Evolutionary conservation across 1,140 invertebrate species (phyloP), one percentile per base, ranked within the genome.

Genomic region (Drosophila parabipectinata): DNA sequence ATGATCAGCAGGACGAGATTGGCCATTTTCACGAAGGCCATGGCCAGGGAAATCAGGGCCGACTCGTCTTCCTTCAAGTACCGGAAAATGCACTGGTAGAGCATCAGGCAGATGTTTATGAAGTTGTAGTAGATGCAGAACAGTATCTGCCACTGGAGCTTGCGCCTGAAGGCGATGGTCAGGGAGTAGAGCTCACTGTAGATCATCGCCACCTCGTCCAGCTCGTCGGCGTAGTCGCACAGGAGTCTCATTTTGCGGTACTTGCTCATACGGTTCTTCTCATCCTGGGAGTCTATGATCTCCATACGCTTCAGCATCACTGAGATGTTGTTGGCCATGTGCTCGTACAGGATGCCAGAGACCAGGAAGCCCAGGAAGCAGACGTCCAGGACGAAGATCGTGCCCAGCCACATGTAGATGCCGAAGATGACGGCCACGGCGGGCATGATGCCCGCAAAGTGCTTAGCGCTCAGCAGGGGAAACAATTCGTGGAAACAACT

Each of bases 71-170:
- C 61, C 14, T 67, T 63, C 41, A 88, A 32, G 18, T 77, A 77
- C 3, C 47, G 54, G 14, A 71, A 41, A 28, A 89, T 89, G 14
- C 74, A 89, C 28, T 88, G 67, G 24, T 88, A 89, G 0, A 88
- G 45, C 76, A 88, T 79, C 3, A 90, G 58, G 28, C 90, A 75
- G 12, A 89, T 63, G 0, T 78, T 64, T 14, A 87, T 78, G 18
- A 91, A 83, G 32, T 91, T 89, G 18, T 80, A 79, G 32, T 88
- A 91, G 6, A 91, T 72, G 44, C 80, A 90, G 30, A 90, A 90
- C 2, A 90, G 30, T 3, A 90, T 87, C 8, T 90, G 87, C 71
- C 82, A 83, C 4, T 90, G 87, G 7, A 90, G 59, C 41, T 80
- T 90, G 12, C 53, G n/a, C 6, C 77, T 51, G 45, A 90, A 90